Conservation (phyloP, 2,113 vertebrate species). For the Bufo gargarizans region DNA sequence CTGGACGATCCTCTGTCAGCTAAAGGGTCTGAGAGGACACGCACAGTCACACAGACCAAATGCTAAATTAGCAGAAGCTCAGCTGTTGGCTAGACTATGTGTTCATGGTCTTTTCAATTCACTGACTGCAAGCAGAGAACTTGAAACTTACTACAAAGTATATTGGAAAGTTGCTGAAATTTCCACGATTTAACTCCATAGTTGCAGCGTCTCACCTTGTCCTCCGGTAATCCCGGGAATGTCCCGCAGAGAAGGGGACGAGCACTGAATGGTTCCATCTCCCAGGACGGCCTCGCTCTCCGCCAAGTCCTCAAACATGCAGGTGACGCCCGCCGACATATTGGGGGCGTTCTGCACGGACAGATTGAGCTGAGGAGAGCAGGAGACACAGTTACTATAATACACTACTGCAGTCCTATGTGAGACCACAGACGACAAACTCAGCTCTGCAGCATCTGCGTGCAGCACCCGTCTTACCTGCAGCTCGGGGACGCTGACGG, state of each 20-base stretch:
- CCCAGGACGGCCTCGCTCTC: slow-evolving; percentile 72
- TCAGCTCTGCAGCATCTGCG: not conserved
- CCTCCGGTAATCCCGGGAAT: slow-evolving; percentile 73
- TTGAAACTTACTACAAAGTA: not conserved
- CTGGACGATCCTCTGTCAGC: too few relatives aligned
- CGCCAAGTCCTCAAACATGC: slow-evolving; percentile 80
- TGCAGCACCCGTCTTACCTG: slow-evolving; percentile 70
- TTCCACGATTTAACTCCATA: too few relatives aligned
- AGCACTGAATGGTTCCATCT: slow-evolving; percentile 76
- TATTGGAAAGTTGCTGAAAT: too few relatives aligned
- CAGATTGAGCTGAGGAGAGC: slow-evolving; percentile 74
- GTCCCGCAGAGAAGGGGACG: slow-evolving; percentile 80
- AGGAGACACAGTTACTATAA: not conserved
- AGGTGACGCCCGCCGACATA: slow-evolving; percentile 80
- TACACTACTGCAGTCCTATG: not conserved
- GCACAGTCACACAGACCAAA: too few relatives aligned
- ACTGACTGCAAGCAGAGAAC: not conserved
- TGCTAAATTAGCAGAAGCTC: too few relatives aligned
- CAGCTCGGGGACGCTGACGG: slow-evolving; percentile 78
- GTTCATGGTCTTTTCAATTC: not conserved
- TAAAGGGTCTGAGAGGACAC: too few relatives aligned
- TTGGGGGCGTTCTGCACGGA: slow-evolving; percentile 79
- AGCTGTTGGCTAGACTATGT: too few relatives aligned
- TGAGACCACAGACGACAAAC: not conserved
- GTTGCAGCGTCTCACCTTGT: slow-evolving; percentile 69